Evolutionary conservation across 2,797 vertebrate species (phyloP).

Genomic region (Scarus forsteni): DNA sequence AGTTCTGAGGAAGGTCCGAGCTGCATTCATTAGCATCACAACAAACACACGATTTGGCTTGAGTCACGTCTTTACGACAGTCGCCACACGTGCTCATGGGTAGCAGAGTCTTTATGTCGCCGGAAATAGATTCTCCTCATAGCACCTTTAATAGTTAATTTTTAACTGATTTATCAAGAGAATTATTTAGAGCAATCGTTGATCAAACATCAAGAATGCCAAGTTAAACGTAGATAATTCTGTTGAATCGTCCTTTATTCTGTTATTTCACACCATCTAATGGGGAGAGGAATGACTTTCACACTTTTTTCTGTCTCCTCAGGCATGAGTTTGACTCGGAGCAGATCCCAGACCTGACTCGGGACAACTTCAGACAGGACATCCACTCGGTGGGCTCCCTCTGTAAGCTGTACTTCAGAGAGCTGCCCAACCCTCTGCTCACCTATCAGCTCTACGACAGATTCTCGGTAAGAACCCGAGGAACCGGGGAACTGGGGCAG

Average conservation of each 20-base stretch:
- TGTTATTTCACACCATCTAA: constrained; percentile 34
- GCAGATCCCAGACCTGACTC: constrained; percentile 96
- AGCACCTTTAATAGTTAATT: neutral
- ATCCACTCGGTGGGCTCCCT: constrained; percentile 98
- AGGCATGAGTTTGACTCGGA: constrained; percentile 99
- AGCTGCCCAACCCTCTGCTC: constrained; percentile 97
- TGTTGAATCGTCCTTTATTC: constrained; percentile 14
- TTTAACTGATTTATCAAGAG: neutral
- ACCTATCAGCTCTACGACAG: constrained; percentile 98
- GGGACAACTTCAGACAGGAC: constrained; percentile 95
- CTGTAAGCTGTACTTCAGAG: constrained; percentile 98
- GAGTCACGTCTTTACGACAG: no score
- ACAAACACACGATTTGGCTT: no score
- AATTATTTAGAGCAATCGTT: neutral
- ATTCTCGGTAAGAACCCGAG: constrained; percentile 91
- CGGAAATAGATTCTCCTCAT: no score
- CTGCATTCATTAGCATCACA: no score
- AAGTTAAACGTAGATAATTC: neutral
- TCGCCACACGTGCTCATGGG: no score
- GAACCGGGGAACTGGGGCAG: neutral
- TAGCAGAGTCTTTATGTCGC: no score
- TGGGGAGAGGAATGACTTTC: constrained; percentile 34
- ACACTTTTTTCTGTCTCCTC: constrained; percentile 14
- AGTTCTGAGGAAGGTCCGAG: no score
- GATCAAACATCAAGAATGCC: neutral